Conservation (phyloP, 2,888 invertebrate species). For the Synergus itoensis region DNA sequence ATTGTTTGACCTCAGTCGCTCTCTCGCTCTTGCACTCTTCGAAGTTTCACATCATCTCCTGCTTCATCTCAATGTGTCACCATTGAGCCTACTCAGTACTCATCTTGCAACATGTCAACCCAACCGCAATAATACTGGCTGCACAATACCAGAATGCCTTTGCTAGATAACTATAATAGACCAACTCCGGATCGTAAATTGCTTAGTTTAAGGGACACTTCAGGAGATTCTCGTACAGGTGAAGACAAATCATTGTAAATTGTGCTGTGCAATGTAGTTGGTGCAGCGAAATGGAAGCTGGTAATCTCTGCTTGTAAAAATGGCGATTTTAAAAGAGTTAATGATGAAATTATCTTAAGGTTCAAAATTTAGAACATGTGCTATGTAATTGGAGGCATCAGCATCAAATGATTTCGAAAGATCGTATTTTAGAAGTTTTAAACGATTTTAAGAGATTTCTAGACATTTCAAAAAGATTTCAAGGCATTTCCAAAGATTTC, state of each 20-base stretch:
- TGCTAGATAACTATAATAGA: conserved; percentile 26
- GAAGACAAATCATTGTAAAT: neutral
- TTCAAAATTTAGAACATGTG: no score
- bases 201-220: conserved; percentile 6
- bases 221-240: neutral
- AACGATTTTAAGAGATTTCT: no score
- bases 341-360: no score
- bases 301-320: no score
- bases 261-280: neutral
- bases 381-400: no score
- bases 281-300: neutral
- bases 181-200: conserved; percentile 17
- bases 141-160: neutral
- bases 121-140: conserved; percentile 10
- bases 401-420: no score
- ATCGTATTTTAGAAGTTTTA: no score
- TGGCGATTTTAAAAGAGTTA: no score
- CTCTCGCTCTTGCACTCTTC: conserved; percentile 34
- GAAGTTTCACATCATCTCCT: conserved; percentile 42
- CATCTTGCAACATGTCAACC: conserved; percentile 23
- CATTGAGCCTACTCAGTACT: conserved; percentile 37
- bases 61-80: conserved; percentile 51
- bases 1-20: conserved; percentile 54
- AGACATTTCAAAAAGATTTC: no score
- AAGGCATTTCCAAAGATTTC: no score